phyloP scores from a whole-genome alignment of 2,797 vertebrate genomes.

The Lates japonicus region DNA sequence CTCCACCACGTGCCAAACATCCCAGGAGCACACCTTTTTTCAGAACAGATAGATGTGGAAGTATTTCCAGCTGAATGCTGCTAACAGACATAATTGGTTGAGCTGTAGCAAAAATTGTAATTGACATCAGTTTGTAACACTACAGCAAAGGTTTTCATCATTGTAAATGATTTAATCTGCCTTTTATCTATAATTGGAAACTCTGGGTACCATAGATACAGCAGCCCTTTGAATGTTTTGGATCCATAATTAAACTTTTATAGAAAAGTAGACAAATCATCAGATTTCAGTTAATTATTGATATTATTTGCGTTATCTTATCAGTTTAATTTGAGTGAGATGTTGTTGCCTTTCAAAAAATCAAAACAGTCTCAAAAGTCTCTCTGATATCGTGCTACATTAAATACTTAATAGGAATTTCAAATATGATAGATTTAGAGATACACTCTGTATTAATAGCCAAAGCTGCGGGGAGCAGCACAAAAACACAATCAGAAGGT shows the following conservation, averaged over 20 bases:
- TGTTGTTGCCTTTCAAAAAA: conserved; percentile 41
- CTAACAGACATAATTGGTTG: conserved; percentile 32
- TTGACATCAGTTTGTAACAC: conserved; percentile 39
- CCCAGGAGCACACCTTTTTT: conserved; percentile 42
- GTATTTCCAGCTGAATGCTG: conserved; percentile 28
- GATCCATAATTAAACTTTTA: conserved; percentile 50
- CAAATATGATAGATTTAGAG: conserved; percentile 40
- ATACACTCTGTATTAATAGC: conserved; percentile 25
- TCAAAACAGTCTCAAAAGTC: conserved; percentile 26
- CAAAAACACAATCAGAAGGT: conserved; percentile 18
- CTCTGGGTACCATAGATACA: conserved; percentile 21
- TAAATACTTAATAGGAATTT: conserved; percentile 43
- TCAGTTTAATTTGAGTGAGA: conserved; percentile 50
- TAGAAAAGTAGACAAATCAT: conserved; percentile 49
- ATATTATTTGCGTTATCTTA: conserved; percentile 56
- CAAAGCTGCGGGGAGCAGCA: not conserved
- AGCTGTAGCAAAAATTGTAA: conserved; percentile 26
- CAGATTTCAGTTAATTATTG: conserved; percentile 53
- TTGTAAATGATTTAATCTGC: conserved; percentile 51
- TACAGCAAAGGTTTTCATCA: conserved; percentile 30
- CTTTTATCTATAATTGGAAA: conserved; percentile 64
- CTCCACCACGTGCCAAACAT: conserved; percentile 50
- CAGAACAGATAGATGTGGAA: conserved; percentile 24
- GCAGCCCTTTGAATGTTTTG: conserved; percentile 41
- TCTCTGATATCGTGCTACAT: conserved; percentile 30